A percentile compares a stretch with the other conserved stretches of the same genome.
Evolutionary conservation across 2,113 vertebrate genomes (phyloP).

Genomic region (Tyrannus savana): DNA sequence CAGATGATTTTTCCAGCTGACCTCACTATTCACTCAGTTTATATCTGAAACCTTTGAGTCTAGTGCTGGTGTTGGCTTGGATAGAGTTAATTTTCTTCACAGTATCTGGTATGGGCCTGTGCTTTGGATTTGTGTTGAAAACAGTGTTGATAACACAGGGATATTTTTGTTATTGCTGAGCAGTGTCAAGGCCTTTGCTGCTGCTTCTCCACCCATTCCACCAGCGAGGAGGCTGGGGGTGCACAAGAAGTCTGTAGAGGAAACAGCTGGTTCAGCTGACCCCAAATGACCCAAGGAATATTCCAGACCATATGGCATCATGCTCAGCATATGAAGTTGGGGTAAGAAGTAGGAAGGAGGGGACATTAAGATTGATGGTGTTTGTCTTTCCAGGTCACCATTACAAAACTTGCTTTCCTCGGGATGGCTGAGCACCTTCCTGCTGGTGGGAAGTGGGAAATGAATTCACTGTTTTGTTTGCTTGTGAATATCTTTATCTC

Average conservation of each 20-base stretch:
- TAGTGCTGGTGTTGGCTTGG: background rate
- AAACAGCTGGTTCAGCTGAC: background rate
- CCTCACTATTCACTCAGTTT: background rate
- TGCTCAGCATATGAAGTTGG: background rate
- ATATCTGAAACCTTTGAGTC: background rate
- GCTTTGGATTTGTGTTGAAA: background rate
- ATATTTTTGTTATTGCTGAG: background rate
- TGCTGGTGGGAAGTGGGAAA: background rate
- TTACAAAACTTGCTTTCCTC: rapidly evolving
- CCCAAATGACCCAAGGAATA: background rate
- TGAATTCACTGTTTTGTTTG: background rate
- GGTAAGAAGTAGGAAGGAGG: background rate
- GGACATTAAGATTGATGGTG: rapidly evolving
- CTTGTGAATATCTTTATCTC: background rate
- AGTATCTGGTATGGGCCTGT: rapidly evolving
- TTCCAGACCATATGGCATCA: background rate
- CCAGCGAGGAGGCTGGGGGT: rapidly evolving
- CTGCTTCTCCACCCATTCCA: background rate
- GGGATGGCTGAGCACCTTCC: background rate
- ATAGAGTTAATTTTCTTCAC: background rate
- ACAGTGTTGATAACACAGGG: background rate
- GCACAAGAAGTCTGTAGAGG: background rate
- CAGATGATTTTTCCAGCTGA: background rate
- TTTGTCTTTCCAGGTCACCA: background rate
- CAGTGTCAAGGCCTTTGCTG: background rate